Evolutionary conservation across 1,140 invertebrate genomes (phyloP), one percentile per base, ranked within the genome.

Genomic region (Fopius arisanus): DNA sequence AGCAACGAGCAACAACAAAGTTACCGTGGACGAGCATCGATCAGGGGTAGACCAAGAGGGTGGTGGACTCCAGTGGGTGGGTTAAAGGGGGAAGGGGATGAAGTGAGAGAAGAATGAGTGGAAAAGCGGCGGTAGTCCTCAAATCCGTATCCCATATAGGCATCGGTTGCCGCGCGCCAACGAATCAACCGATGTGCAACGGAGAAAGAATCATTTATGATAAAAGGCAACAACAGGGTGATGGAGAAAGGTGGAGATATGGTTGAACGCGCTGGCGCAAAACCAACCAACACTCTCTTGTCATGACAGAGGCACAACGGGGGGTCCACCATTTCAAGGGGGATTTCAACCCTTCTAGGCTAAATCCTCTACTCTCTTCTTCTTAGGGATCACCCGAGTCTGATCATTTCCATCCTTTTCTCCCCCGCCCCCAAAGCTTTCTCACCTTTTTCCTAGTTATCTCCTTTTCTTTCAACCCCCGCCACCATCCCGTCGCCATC

Each of bases 1-100:
- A 28, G 29, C n/a, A 29, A 5, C 16, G 16, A 67, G 65, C 59
- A 72, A 75, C 73, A 71, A 75, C 74, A 75, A 75, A 75, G 74
- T 75, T 75, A 63, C 65, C 33, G 65, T 68, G 74, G 69, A 71
- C 69, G 68, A 75, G 69, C 69, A 75, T 75, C 74, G 74, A 75
- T 75, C 74, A 72, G 74, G 43, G 62, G 21, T 75, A 72, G 65
- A 71, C 74, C 63, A 75, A 75, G 43, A 19, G 66, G 26, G 67
- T 10, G 54, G 26, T 26, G 23, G 6, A 59, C 19, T 23, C 6
- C 43, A n/a, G 54, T 3, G 54, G 12, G 54, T 59, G 54, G 10
- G 4, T 1, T n/a, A 2, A 23, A 1, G 59, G 31, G 9, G 33
- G 59, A 9, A n/a, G 54, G 54, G 54, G 23, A 23, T 7, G 16